These are phyloP conservation scores for Trilocha varians DNA, from an alignment of 2,888 invertebrate species.

Conservation along the genomic window DNA sequence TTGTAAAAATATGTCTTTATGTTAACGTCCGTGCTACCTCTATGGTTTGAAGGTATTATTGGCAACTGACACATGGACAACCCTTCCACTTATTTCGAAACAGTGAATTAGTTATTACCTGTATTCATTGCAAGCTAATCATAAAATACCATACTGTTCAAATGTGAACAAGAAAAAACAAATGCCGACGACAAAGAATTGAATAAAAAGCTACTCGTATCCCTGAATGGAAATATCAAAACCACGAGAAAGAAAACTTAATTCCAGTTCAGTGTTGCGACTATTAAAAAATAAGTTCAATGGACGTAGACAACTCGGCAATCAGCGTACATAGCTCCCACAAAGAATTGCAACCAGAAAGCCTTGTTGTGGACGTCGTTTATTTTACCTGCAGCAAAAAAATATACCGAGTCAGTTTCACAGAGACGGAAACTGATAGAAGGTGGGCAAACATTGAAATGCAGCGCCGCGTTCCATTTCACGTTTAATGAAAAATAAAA, in stretches of 20 bases:
- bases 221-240: neutral
- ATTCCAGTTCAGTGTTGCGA: neutral
- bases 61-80: no score
- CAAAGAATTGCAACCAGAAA: constrained; percentile 33
- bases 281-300: constrained; percentile 16
- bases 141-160: no score
- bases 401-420: constrained; percentile 8
- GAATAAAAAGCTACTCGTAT: neutral
- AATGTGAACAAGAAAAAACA: neutral
- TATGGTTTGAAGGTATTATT: no score
- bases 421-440: constrained; percentile 28
- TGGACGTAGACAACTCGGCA: constrained; percentile 25
- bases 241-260: neutral
- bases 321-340: constrained; percentile 28
- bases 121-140: no score
- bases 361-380: constrained; percentile 31
- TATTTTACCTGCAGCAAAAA: constrained; percentile 21
- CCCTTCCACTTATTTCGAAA: no score
- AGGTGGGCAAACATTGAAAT: constrained; percentile 32
- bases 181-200: neutral
- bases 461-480: constrained; percentile 10
- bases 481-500: neutral
- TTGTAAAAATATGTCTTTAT: no score
- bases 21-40: no score
- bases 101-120: no score